These are phyloP conservation scores for Drosophila ohnishii DNA, from an alignment of 1,140 invertebrate genomes.

Conservation along the genomic window DNA sequence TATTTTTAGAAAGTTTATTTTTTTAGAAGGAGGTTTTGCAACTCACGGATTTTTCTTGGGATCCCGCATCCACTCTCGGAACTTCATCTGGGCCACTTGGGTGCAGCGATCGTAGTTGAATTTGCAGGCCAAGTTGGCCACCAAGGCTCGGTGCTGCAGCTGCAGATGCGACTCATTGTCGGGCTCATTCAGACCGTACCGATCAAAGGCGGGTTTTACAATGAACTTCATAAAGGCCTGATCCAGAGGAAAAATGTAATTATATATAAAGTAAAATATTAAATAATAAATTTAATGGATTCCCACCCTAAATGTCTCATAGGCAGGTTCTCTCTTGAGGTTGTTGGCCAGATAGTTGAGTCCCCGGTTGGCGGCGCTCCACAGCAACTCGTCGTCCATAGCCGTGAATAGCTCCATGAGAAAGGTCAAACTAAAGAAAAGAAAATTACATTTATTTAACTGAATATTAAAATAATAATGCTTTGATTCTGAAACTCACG, in stretches of 20 bases:
- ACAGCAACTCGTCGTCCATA: constrained; percentile 74
- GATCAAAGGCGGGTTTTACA: constrained; percentile 74
- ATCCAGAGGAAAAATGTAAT: background rate
- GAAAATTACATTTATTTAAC: background rate
- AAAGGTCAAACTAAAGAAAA: constrained; percentile 82
- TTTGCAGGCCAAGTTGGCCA: constrained; percentile 84
- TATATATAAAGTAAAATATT: no score
- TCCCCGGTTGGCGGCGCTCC: constrained; percentile 69
- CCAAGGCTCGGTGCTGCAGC: constrained; percentile 83
- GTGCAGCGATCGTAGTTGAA: constrained; percentile 84
- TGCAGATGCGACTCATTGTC: constrained; percentile 82
- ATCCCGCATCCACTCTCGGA: constrained; percentile 83
- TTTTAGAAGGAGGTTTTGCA: background rate
- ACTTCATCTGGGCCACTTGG: constrained; percentile 77
- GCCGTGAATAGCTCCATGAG: constrained; percentile 67
- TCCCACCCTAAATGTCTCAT: constrained; percentile 77
- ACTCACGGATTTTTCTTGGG: constrained; percentile 69
- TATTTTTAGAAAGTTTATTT: background rate
- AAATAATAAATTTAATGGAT: background rate
- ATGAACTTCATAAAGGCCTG: constrained; percentile 82
- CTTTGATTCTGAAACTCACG: constrained; percentile 49
- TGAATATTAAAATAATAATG: background rate
- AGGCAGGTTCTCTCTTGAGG: constrained; percentile 78
- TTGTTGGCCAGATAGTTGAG: constrained; percentile 76
- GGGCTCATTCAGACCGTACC: constrained; percentile 79